phyloP scores from a whole-genome alignment of 2,113 vertebrate species.

The Tor tambroides region DNA sequence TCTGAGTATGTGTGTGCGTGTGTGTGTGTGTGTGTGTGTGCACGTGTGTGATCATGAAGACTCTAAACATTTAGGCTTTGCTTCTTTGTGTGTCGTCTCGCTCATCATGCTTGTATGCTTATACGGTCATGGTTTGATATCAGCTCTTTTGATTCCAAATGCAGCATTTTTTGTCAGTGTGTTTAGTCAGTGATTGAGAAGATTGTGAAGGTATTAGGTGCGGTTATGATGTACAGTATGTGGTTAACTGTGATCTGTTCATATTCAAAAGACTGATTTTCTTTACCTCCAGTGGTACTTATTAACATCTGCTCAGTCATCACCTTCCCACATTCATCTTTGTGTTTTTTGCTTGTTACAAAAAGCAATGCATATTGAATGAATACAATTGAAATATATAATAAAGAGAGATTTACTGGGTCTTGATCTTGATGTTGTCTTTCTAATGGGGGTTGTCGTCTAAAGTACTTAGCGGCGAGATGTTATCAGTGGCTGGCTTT shows the following conservation, averaged over 20 bases:
- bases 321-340: slow-evolving; percentile 28
- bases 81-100: neutral
- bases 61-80: neutral
- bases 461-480: neutral
- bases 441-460: neutral
- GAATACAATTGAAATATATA: slow-evolving; percentile 47
- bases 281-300: neutral
- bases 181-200: neutral
- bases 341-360: slow-evolving; percentile 51
- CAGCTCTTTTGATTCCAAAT: neutral
- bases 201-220: neutral
- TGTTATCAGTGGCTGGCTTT: neutral
- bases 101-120: slow-evolving; percentile 3
- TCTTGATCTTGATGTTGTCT: slow-evolving; percentile 8
- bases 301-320: neutral
- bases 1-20: slow-evolving; percentile 31
- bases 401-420: slow-evolving; percentile 56
- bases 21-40: neutral
- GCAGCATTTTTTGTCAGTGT: neutral
- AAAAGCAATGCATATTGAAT: slow-evolving; percentile 50
- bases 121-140: neutral
- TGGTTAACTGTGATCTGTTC: slow-evolving; percentile 31
- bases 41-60: neutral
- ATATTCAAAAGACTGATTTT: slow-evolving; percentile 22
- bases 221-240: neutral